Evolutionary conservation across 2,888 invertebrate genomes (phyloP).

Genomic region (Cephus spinipes): DNA sequence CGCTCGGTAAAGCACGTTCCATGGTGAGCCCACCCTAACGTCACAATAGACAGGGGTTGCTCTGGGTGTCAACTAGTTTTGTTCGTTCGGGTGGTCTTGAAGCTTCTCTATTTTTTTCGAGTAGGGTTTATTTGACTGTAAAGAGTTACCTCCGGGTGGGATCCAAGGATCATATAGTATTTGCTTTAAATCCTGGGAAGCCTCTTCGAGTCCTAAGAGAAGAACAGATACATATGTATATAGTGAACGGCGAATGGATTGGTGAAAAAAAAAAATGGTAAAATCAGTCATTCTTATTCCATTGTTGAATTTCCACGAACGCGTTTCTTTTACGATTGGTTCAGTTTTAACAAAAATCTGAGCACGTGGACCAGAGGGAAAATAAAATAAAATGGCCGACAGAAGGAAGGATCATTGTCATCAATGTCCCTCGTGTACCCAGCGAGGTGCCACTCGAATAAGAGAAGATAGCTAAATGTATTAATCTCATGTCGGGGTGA

Average conservation of each 20-base stretch:
- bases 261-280: not conserved
- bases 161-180: not conserved
- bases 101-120: slow-evolving; percentile 22
- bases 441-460: slow-evolving; percentile 28
- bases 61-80: slow-evolving; percentile 57
- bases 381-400: not conserved
- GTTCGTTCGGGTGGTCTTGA: slow-evolving; percentile 49
- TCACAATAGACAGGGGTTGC: slow-evolving; percentile 43
- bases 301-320: not conserved
- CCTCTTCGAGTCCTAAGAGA: not conserved
- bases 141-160: not conserved
- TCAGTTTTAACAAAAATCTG: not conserved
- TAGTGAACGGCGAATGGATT: not conserved
- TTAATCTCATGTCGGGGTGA: slow-evolving; percentile 62
- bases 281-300: not conserved
- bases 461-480: slow-evolving; percentile 57
- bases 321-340: not conserved
- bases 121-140: slow-evolving; percentile 15
- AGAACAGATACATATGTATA: not conserved
- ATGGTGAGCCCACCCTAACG: slow-evolving; percentile 34
- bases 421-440: slow-evolving; percentile 40
- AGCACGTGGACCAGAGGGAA: not conserved
- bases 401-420: slow-evolving; percentile 45
- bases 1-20: slow-evolving; percentile 60
- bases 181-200: not conserved